phyloP scores from a whole-genome alignment of 2,888 invertebrate genomes.

The Iselma pallidipennis region DNA sequence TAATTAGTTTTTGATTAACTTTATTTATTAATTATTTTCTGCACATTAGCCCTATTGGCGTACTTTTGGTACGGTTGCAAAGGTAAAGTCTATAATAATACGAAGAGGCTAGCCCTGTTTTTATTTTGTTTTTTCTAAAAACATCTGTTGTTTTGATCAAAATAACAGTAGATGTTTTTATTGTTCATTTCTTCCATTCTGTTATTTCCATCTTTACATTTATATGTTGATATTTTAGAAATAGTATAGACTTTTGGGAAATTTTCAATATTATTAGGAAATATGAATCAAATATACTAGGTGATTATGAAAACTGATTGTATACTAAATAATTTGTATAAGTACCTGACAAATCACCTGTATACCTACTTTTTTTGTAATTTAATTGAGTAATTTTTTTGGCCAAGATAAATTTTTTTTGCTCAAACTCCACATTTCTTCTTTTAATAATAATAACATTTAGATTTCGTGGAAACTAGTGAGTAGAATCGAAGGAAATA shows the following conservation, averaged over 20 bases:
- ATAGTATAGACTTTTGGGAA: not conserved
- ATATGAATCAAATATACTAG: too few relatives aligned
- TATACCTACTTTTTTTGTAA: too few relatives aligned
- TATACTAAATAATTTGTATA: too few relatives aligned
- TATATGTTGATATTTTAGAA: not conserved
- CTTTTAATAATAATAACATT: not conserved
- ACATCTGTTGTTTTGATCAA: not conserved
- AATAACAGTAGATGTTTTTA: not conserved
- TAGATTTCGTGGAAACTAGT: not conserved
- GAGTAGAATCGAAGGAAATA: not conserved
- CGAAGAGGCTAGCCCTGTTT: conserved; percentile 12
- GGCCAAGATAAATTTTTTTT: too few relatives aligned
- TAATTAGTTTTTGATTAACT: conserved; percentile 35
- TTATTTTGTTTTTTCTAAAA: not conserved
- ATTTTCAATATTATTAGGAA: not conserved
- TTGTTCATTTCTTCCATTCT: not conserved
- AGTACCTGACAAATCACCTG: too few relatives aligned
- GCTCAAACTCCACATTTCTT: not conserved
- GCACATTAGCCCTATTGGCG: conserved; percentile 91
- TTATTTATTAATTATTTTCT: conserved; percentile 61
- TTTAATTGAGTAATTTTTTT: too few relatives aligned
- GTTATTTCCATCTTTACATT: not conserved
- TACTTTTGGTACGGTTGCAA: conserved; percentile 92
- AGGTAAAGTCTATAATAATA: conserved; percentile 71
- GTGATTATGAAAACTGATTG: too few relatives aligned